phyloP scores from a whole-genome alignment of 2,888 invertebrate species.

The Eudasyphora cyanicolor region DNA sequence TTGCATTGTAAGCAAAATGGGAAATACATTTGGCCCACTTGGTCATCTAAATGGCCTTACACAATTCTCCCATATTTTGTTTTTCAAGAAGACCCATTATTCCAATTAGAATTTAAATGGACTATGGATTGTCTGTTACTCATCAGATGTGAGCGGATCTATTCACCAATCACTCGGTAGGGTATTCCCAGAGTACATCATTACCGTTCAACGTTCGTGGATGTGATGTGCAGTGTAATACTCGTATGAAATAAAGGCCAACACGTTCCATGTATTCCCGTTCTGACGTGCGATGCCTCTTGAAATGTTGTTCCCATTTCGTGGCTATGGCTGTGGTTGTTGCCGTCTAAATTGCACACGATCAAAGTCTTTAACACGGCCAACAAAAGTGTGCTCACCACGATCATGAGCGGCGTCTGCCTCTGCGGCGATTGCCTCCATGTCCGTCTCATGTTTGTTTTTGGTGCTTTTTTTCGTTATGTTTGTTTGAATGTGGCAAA shows the following conservation, averaged over 20 bases:
- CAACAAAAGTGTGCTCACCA: conserved; percentile 48
- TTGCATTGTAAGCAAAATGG: too few species aligned
- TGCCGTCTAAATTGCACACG: not conserved
- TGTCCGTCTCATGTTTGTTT: not conserved
- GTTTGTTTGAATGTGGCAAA: not conserved
- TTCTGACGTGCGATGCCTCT: not conserved
- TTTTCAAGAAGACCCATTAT: too few species aligned
- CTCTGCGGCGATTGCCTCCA: not conserved
- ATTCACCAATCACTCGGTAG: not conserved
- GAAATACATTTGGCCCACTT: too few species aligned
- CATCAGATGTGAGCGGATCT: too few species aligned
- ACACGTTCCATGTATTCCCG: not conserved
- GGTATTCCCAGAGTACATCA: not conserved
- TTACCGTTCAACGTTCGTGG: too few species aligned
- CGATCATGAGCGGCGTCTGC: conserved; percentile 55
- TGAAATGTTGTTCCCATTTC: conserved; percentile 22
- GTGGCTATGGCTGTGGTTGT: not conserved
- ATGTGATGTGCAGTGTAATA: not conserved
- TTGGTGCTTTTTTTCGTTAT: not conserved
- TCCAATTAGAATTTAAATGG: too few species aligned
- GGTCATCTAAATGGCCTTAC: too few species aligned
- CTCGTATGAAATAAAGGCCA: not conserved
- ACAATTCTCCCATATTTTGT: too few species aligned
- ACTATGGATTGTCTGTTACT: too few species aligned
- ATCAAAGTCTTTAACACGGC: conserved; percentile 23